phyloP scores from a whole-genome alignment of 2,797 vertebrate species.

The Vespertilio murinus region DNA sequence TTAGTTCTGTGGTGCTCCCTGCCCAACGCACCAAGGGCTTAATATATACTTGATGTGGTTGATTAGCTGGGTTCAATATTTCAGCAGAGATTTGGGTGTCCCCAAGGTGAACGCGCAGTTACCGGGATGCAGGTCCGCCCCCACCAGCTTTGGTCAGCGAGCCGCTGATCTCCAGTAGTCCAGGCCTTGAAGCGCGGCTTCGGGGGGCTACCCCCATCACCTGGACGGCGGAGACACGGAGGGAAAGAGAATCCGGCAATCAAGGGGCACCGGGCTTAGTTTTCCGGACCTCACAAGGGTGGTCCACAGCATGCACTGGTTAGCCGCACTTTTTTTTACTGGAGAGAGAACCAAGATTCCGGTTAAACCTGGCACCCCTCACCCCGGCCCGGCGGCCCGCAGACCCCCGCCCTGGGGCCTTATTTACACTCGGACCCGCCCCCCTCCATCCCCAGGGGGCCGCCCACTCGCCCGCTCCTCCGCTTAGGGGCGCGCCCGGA shows the following conservation, averaged over 20 bases:
- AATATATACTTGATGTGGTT: neutral
- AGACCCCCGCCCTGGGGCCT: accelerated
- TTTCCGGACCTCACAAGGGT: neutral
- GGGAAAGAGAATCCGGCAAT: neutral
- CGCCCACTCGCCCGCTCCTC: slow-evolving; percentile 43
- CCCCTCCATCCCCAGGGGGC: neutral
- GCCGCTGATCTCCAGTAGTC: neutral
- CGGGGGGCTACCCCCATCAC: neutral
- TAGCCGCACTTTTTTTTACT: neutral
- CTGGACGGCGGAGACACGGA: neutral
- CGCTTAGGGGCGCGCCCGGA: neutral
- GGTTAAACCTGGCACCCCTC: neutral
- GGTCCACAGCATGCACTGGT: neutral
- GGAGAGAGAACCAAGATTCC: neutral
- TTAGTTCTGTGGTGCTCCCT: neutral
- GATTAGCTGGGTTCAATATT: neutral
- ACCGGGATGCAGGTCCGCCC: accelerated
- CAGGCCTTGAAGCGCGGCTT: accelerated
- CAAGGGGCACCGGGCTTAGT: neutral
- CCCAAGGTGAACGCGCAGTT: neutral
- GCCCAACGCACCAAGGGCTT: neutral
- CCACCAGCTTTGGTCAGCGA: accelerated
- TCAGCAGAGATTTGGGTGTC: neutral
- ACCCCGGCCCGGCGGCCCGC: accelerated
- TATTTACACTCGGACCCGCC: neutral